Conservation (phyloP, 2,797 vertebrate genomes). For the Acanthopagrus latus region DNA sequence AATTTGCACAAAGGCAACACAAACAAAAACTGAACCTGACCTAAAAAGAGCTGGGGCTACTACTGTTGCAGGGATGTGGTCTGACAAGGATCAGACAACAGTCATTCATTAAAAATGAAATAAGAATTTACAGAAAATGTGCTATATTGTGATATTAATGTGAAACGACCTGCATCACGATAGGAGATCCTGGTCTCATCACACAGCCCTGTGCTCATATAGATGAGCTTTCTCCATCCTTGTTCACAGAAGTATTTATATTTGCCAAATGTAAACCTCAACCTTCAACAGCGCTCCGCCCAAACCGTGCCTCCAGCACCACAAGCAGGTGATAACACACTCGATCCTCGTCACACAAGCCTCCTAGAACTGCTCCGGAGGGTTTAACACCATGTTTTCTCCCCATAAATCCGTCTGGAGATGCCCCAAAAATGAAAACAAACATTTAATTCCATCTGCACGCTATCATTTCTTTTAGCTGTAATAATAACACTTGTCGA, state of each 20-base stretch:
- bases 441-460: neutral
- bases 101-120: too few species aligned
- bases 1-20: too few species aligned
- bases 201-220: too few species aligned
- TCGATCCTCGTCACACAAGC: neutral
- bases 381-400: neutral
- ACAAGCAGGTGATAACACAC: neutral
- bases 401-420: neutral
- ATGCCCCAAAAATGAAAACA: neutral
- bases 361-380: neutral
- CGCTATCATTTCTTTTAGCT: neutral
- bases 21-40: too few species aligned
- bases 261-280: neutral
- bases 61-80: too few species aligned
- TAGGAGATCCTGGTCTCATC: too few species aligned
- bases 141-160: too few species aligned
- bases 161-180: too few species aligned
- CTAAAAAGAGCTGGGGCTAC: too few species aligned
- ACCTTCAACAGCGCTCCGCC: neutral
- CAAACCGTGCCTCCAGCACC: neutral
- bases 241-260: neutral
- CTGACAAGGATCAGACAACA: too few species aligned
- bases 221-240: neutral
- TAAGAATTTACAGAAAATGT: too few species aligned
- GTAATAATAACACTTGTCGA: neutral